Percentiles rank a stretch among this genome's conserved stretches.
Evolutionary conservation across 2,888 invertebrate genomes (phyloP).

Genomic region (Ceramica pisi): DNA sequence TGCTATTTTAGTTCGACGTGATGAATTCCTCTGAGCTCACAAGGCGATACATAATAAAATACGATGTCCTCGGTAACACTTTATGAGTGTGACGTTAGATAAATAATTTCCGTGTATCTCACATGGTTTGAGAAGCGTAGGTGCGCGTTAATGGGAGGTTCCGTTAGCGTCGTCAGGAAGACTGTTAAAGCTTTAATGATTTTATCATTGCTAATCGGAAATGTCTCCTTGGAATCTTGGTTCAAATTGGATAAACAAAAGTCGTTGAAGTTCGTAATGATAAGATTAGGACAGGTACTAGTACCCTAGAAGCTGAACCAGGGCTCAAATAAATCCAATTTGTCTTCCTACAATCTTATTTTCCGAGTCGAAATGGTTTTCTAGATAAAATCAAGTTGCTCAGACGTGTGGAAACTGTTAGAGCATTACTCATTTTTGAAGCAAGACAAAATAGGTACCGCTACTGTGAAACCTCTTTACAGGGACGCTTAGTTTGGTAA

Average conservation of each 20-base stretch:
- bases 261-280: slow-evolving; percentile 20
- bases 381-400: slow-evolving; percentile 67
- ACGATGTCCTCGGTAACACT: slow-evolving; percentile 55
- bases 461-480: slow-evolving; percentile 29
- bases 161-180: slow-evolving; percentile 44
- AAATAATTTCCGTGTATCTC: slow-evolving; percentile 75
- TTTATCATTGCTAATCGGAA: slow-evolving; percentile 34
- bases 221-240: slow-evolving; percentile 18
- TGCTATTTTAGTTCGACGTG: slow-evolving; percentile 64
- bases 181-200: slow-evolving; percentile 37
- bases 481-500: slow-evolving; percentile 37
- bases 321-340: slow-evolving; percentile 70
- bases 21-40: slow-evolving; percentile 60
- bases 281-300: slow-evolving; percentile 17
- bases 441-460: slow-evolving; percentile 42
- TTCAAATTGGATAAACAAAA: slow-evolving; percentile 18
- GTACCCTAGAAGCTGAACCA: slow-evolving; percentile 16
- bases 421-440: slow-evolving; percentile 36
- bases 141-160: slow-evolving; percentile 63
- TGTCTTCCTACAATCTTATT: slow-evolving; percentile 71
- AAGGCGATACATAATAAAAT: slow-evolving; percentile 43
- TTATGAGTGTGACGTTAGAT: slow-evolving; percentile 55
- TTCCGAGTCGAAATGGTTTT: slow-evolving; percentile 66
- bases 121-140: slow-evolving; percentile 70
- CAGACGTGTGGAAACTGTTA: slow-evolving; percentile 61